A percentile compares a stretch with the other conserved stretches of the same genome.
Evolutionary conservation across 2,113 vertebrate species (phyloP).

Genomic region (Rallus limicola): DNA sequence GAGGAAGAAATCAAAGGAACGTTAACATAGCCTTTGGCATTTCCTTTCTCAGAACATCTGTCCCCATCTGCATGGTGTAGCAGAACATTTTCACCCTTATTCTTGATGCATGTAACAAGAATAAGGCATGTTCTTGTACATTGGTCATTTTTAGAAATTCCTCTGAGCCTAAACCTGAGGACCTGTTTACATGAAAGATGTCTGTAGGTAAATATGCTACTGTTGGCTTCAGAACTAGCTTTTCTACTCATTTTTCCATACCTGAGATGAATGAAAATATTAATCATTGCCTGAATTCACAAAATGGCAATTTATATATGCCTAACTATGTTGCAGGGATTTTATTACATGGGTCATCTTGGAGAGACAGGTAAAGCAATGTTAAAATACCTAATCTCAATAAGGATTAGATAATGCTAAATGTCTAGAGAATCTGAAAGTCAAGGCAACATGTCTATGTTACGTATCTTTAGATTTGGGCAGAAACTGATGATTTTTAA

Average conservation of each 20-base stretch:
- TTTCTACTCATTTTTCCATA: not conserved
- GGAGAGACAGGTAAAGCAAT: not conserved
- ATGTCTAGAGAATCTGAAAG: not conserved
- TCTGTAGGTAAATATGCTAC: not conserved
- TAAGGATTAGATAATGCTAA: not conserved
- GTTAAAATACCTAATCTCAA: not conserved
- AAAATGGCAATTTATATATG: not conserved
- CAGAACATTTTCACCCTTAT: not conserved
- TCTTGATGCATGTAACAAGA: not conserved
- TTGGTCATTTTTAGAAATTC: not conserved
- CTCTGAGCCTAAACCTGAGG: not conserved
- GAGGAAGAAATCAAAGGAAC: not conserved
- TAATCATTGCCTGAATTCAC: not conserved
- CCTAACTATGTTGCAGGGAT: not conserved
- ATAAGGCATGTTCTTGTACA: not conserved
- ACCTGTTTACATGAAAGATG: not conserved
- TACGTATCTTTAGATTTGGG: fast-evolving
- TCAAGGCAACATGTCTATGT: not conserved
- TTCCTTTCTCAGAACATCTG: conserved; percentile 2
- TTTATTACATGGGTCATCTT: not conserved
- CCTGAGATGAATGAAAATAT: not conserved
- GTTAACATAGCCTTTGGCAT: not conserved
- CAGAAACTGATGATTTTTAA: not conserved
- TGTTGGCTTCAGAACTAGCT: not conserved
- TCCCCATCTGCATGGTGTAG: not conserved